Base-by-base conservation (phyloP, 2,888 invertebrate genomes). In the Pterobdella sp. region DNA sequence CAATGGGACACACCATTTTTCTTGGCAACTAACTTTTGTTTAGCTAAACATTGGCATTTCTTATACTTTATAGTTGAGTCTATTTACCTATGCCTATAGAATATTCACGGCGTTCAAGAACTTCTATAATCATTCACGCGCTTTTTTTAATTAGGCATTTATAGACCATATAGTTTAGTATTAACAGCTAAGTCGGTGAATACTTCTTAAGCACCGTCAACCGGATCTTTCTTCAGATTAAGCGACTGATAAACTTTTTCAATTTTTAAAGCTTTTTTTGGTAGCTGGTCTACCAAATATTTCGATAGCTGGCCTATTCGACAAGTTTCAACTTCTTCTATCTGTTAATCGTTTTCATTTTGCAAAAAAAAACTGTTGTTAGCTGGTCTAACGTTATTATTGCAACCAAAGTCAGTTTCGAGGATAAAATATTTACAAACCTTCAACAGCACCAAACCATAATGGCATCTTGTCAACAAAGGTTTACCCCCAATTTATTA, bases 231-330 rank as follows among this genome's bases (percentile, higher is more conserved):
- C 29, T 10, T 67, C 37, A 36, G 22, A 26, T 26, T 4, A 26
- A 22, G 60, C 4, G 26, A 3, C n/a, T 26, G 18, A 22, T 26
- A 56, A 22, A 7, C 49, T 42, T 22, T 14, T 22, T 42, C 22
- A 7, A 7, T 14, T 42, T 63, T n/a, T 35, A 32, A 22, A 3
- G 3, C 22, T n/a, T 31, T 29, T 34, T 35, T 70, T 74, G 74
- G 74, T 74, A 74, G 74, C 74, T 71, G 74, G 74, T 71, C 74
- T 74, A 74, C 74, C 74, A 74, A 70, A 35, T n/a, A 22, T 32
- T 1, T 63, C 65, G 60, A 68, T 74, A 74, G 74, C 74, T 74
- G 74, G 74, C 34, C 74, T 74, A 74, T 74, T 71, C 67, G 70
- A 71, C 29, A 29, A 22, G 36, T 56, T 73, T 49, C 49, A 18